A percentile compares a stretch with the other conserved stretches of the same genome.
phyloP scores from a whole-genome alignment of 2,797 vertebrate genomes.

The Anomalospiza imberbis region DNA sequence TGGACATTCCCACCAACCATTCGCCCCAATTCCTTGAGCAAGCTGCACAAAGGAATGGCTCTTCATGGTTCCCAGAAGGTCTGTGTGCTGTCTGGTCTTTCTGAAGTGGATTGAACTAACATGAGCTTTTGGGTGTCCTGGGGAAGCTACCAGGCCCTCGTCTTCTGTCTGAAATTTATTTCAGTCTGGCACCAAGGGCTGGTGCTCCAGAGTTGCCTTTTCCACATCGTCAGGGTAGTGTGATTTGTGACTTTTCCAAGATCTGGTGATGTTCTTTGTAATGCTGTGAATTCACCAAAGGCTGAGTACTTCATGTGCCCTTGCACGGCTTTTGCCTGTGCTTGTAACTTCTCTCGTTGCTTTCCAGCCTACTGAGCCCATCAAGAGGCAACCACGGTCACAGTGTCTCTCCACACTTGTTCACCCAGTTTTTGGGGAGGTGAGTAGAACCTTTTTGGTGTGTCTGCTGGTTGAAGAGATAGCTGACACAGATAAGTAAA shows the following conservation, averaged over 20 bases:
- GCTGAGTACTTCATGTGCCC: not conserved
- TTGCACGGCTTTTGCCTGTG: not conserved
- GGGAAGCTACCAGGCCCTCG: accelerated
- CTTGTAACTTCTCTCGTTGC: not conserved
- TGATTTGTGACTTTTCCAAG: not conserved
- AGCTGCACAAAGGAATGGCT: conserved; percentile 86
- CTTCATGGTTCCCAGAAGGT: conserved; percentile 85
- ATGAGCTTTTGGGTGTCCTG: not conserved
- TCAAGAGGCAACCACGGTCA: conserved; percentile 92
- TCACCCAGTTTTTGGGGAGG: conserved; percentile 95
- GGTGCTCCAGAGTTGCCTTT: not conserved
- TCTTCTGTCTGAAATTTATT: not conserved
- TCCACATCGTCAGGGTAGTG: not conserved
- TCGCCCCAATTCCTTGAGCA: conserved; percentile 86
- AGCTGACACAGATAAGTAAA: not conserved
- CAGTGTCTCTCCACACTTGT: conserved; percentile 91
- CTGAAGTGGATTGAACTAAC: not conserved
- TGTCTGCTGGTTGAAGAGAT: not conserved
- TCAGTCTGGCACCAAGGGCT: not conserved
- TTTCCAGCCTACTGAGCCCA: conserved; percentile 82
- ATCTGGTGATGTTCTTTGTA: not conserved
- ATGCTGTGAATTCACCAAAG: not conserved
- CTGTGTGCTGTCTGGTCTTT: not conserved
- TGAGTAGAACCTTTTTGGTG: conserved; percentile 60
- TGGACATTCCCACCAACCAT: conserved; percentile 97